Conservation (phyloP, 2,888 invertebrate genomes). For the Blastobasis adustella region DNA sequence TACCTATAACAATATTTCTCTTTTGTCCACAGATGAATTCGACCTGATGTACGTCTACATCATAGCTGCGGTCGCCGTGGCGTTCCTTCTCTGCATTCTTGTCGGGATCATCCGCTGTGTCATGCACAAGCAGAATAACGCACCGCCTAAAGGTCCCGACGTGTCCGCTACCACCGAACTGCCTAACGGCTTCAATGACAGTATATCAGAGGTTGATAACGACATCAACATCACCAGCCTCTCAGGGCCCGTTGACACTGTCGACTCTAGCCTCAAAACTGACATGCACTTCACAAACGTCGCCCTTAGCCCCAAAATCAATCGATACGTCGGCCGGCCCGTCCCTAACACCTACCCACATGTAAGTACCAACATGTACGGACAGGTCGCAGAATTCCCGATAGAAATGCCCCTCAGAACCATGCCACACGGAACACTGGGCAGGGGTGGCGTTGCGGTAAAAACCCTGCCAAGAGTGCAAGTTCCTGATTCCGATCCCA, state of each 20-base stretch:
- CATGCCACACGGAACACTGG: slow-evolving; percentile 65
- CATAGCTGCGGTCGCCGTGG: slow-evolving; percentile 83
- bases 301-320: slow-evolving; percentile 63
- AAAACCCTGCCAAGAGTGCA: slow-evolving; percentile 63
- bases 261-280: slow-evolving; percentile 57
- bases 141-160: slow-evolving; percentile 80
- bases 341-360: slow-evolving; percentile 68
- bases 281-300: slow-evolving; percentile 65
- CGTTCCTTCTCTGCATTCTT: slow-evolving; percentile 81
- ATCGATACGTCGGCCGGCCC: slow-evolving; percentile 65
- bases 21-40: slow-evolving; percentile 77
- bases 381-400: slow-evolving; percentile 68
- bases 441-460: slow-evolving; percentile 63
- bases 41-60: slow-evolving; percentile 89
- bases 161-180: slow-evolving; percentile 83
- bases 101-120: slow-evolving; percentile 82
- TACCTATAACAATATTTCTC: not conserved
- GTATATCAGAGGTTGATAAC: slow-evolving; percentile 89
- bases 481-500: slow-evolving; percentile 68
- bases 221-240: slow-evolving; percentile 83
- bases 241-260: slow-evolving; percentile 77
- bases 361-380: slow-evolving; percentile 68
- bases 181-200: slow-evolving; percentile 89
- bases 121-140: slow-evolving; percentile 77
- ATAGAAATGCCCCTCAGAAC: slow-evolving; percentile 70